These are phyloP conservation scores for Tineola bisselliella DNA, from an alignment of 2,888 invertebrate species.

Conservation along the genomic window DNA sequence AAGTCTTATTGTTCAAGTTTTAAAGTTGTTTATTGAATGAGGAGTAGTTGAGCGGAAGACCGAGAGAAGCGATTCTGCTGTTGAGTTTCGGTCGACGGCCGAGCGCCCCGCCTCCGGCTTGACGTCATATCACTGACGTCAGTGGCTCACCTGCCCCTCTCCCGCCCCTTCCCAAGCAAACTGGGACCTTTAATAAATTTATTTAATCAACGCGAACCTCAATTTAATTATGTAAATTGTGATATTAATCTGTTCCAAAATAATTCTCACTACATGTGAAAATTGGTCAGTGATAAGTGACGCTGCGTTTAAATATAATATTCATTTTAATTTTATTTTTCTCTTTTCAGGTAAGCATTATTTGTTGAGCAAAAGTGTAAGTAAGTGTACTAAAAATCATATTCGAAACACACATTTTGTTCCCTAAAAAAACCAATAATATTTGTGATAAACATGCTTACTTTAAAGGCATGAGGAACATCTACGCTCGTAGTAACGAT, in stretches of 20 bases:
- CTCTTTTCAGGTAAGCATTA: slow-evolving; percentile 6
- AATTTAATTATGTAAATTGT: slow-evolving; percentile 6
- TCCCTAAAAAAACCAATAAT: no score
- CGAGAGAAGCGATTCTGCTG: slow-evolving; percentile 11
- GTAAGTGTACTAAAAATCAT: no score
- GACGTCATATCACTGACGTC: slow-evolving; percentile 61
- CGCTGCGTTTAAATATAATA: no score
- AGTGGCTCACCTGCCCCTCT: slow-evolving; percentile 36
- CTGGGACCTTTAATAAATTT: not conserved
- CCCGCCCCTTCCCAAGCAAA: slow-evolving; percentile 21
- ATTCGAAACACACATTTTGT: no score
- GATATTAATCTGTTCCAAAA: not conserved
- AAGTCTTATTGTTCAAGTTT: not conserved
- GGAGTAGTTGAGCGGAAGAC: not conserved
- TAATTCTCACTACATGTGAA: not conserved
- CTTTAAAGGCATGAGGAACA: not conserved
- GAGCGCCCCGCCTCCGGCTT: slow-evolving; percentile 40
- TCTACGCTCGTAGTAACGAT: not conserved
- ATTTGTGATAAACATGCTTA: no score
- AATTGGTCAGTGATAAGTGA: no score
- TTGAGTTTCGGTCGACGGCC: slow-evolving; percentile 39
- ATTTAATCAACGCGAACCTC: slow-evolving; percentile 9
- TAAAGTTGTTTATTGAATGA: slow-evolving; percentile 3
- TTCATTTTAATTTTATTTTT: not conserved
- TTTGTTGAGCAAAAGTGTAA: not conserved